phyloP scores from a whole-genome alignment of 2,797 vertebrate genomes.

The Iguana delicatissima region DNA sequence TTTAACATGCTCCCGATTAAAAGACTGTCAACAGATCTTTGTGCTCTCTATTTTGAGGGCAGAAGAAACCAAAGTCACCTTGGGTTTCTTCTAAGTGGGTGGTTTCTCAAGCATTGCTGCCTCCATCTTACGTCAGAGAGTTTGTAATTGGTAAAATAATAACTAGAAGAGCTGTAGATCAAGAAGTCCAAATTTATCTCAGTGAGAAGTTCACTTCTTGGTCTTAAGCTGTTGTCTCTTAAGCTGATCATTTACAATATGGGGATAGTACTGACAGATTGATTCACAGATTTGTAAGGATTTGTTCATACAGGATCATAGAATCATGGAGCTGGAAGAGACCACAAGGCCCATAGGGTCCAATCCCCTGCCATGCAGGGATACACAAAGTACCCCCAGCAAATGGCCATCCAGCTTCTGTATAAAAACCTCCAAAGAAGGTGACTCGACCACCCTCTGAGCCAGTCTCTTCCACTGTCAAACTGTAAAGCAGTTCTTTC shows the following conservation, averaged over 20 bases:
- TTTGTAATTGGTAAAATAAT: not conserved
- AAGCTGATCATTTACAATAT: not conserved
- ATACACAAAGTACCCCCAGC: no score
- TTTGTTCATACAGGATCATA: not conserved
- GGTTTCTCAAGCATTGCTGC: not conserved
- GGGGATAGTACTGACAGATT: not conserved
- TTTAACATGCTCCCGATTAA: not conserved
- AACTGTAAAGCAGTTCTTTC: no score
- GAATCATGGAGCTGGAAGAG: not conserved
- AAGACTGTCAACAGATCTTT: not conserved
- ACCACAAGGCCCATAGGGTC: no score
- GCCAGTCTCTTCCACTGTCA: no score
- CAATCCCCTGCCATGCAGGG: no score
- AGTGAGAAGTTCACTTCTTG: not conserved
- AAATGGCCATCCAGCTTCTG: no score
- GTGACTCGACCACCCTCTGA: no score
- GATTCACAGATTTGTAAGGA: not conserved
- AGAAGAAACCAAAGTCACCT: not conserved
- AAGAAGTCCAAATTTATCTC: not conserved
- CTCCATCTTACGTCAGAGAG: not conserved
- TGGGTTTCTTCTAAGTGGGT: not conserved
- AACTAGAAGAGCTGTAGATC: not conserved
- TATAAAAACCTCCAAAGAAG: no score
- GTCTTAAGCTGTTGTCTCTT: not conserved
- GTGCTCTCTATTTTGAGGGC: not conserved